Base-by-base conservation (phyloP, 2,797 vertebrate genomes). In the Crax fasciolata region DNA sequence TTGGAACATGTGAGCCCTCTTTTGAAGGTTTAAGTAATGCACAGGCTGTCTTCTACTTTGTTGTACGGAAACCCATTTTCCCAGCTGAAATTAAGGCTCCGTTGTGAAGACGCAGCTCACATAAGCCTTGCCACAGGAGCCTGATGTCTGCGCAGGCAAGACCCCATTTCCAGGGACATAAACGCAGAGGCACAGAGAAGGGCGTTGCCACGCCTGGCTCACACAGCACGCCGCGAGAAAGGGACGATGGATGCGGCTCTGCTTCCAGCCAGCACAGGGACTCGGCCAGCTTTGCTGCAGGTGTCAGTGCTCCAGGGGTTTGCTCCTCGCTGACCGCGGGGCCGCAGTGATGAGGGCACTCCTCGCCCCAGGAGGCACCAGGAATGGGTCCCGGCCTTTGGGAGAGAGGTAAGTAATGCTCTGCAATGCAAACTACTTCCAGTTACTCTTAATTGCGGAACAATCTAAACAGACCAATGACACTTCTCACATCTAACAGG, bases 21-120 rank as follows among this genome's bases (percentile, higher is more conserved):
- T 84, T 23, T 59, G 82, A 88, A 78, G 75, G 48, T 54, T 66
- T 51, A 72, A 82, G 38, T 71, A 90, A 87, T 49, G 75, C 51
- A 90, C 77, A 89, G 77, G 57, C 54, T 51, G 66, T 78, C 80
- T 93, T 89, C 68, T 74, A 27, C 46, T 81, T 51, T 61, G 38
- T 54, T 59, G 67, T 24, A 89, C 41, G 82, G 52, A 74, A 87
- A 59, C 58, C 74, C 8, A 9, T 46, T 89, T 38, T 72, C 73
- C 44, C 85, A 84, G 85, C 39, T 70, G 80, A 89, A 87, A 90
- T 77, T 71, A 86, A 93, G 80, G 78, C 62, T 88, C 80, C 32
- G 2, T 10, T 0, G 0, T 30, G 59, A 85, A 82, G 79, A 86
- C 48, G 62, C 55, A 59, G 52, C 57, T 77, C 48, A 32, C 28